phyloP scores from a whole-genome alignment of 2,113 vertebrate species.

The Poecilia latipinna region DNA sequence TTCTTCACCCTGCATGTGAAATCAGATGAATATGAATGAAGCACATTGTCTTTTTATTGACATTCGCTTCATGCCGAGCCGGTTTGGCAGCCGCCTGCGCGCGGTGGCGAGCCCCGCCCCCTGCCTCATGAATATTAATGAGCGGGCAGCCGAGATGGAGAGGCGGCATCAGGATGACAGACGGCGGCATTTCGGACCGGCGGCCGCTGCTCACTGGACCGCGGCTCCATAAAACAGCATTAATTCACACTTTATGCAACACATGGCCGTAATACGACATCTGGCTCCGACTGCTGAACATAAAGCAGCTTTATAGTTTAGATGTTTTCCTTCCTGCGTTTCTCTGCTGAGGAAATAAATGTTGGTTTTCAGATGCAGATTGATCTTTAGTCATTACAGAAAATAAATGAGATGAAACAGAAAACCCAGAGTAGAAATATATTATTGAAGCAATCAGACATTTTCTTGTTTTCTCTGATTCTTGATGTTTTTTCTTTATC shows the following conservation, averaged over 20 bases:
- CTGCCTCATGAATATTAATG: conserved; percentile 65
- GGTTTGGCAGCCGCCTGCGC: not conserved
- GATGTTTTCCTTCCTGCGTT: too few species aligned
- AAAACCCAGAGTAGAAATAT: too few species aligned
- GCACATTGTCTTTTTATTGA: conserved; percentile 33
- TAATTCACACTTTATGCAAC: not conserved
- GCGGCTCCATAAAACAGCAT: conserved; percentile 16
- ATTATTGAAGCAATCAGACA: too few species aligned
- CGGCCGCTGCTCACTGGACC: conserved; percentile 39
- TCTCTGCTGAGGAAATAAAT: too few species aligned
- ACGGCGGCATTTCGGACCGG: conserved; percentile 25
- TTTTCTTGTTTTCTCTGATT: too few species aligned
- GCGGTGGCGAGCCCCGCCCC: conserved; percentile 7
- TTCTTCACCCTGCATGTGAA: not conserved
- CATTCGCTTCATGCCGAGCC: conserved; percentile 27
- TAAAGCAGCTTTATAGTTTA: too few species aligned
- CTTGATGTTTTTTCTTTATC: too few species aligned
- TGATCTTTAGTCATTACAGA: too few species aligned
- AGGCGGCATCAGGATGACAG: conserved; percentile 21
- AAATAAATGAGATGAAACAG: too few species aligned
- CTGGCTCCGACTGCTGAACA: too few species aligned
- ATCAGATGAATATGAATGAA: conserved; percentile 49
- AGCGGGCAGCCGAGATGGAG: conserved; percentile 28
- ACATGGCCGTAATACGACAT: too few species aligned
- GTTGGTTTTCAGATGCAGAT: too few species aligned